Base-by-base conservation (phyloP, 2,797 vertebrate species). In the Halcyon leucocephala region DNA sequence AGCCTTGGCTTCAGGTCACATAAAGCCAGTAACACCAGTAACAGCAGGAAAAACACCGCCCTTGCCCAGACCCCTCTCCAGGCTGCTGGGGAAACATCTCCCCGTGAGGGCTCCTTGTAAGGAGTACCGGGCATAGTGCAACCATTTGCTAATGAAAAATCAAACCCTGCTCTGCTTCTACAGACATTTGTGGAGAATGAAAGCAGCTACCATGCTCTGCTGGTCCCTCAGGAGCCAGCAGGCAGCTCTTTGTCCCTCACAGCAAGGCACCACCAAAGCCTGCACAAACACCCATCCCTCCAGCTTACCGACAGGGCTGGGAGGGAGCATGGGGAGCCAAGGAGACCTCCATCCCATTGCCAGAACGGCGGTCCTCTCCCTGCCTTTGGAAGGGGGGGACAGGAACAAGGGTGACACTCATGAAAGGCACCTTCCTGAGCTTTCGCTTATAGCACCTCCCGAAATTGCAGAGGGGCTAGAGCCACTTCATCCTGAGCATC, bases 231-330 rank as follows among this genome's bases (percentile, higher is more conserved):
- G 73, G 86, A 95, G 58, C 48, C 82, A 67, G 85, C 73, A 93
- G 70, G 73, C 65, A 95, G 88, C 39, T 71, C 91, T 95, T 93
- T 93, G 90, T 94, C 90, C 85, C 86, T 94, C 83, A 22, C 86
- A 92, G 65, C 42, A 69, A 88, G 77, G 41, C 87, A 89, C 48
- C 51, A 37, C 19, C 3, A 12, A 73, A 88, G 65, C 48, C 79
- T 64, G 57, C 33, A 58, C 80, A 65, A 88, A 83, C 66, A 91
- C 62, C 73, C 81, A 82, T 72, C 42, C 54, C 55, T 86, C 66
- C 2, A 3, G 48, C 49, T 69, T 64, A 72, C 35, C 4, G 0
- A 22, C 39, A 49, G 19, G 65, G 19, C 65, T 60, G 35, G 14
- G n/a, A 58, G 0, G 1, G 21, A 28, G 35, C 5, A 1, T 0